A percentile compares a stretch with the other conserved stretches of the same genome.
phyloP scores from a whole-genome alignment of 2,797 vertebrate species.

The Sebastes iracundus region DNA sequence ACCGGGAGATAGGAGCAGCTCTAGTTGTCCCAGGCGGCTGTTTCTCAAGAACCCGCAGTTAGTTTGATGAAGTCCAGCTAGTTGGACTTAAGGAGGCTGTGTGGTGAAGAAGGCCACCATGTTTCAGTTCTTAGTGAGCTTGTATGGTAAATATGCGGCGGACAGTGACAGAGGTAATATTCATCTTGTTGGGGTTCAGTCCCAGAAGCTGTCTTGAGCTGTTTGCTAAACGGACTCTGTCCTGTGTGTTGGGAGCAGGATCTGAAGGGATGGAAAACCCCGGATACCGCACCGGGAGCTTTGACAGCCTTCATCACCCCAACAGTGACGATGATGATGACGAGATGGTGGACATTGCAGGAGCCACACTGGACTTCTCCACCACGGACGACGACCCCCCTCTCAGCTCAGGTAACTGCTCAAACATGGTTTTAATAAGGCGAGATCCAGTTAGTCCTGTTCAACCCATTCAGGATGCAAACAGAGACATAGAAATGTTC shows the following conservation, averaged over 20 bases:
- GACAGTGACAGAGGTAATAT: constrained; percentile 5
- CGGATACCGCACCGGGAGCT: constrained; percentile 83
- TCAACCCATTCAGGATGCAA: too few relatives aligned
- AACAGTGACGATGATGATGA: constrained; percentile 89
- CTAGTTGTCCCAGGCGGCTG: not conserved
- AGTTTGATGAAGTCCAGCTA: not conserved
- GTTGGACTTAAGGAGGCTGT: too few relatives aligned
- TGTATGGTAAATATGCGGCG: not conserved
- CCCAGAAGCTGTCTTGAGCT: not conserved
- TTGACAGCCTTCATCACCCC: constrained; percentile 79
- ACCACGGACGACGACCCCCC: constrained; percentile 89
- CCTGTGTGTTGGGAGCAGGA: not conserved
- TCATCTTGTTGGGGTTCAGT: not conserved
- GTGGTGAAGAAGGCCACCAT: not conserved
- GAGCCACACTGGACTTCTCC: constrained; percentile 88
- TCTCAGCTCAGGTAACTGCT: constrained; percentile 82
- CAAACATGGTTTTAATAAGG: not conserved
- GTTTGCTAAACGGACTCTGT: not conserved
- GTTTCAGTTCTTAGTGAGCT: constrained; percentile 10
- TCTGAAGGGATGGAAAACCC: constrained; percentile 84
- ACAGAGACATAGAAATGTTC: not conserved
- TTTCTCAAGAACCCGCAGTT: not conserved
- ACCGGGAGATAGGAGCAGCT: too few relatives aligned
- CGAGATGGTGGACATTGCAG: constrained; percentile 91
- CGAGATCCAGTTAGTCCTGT: too few relatives aligned